Evolutionary conservation across 2,888 invertebrate genomes (phyloP), one percentile per base, ranked within the genome.

Genomic region (Rotaria socialis): DNA sequence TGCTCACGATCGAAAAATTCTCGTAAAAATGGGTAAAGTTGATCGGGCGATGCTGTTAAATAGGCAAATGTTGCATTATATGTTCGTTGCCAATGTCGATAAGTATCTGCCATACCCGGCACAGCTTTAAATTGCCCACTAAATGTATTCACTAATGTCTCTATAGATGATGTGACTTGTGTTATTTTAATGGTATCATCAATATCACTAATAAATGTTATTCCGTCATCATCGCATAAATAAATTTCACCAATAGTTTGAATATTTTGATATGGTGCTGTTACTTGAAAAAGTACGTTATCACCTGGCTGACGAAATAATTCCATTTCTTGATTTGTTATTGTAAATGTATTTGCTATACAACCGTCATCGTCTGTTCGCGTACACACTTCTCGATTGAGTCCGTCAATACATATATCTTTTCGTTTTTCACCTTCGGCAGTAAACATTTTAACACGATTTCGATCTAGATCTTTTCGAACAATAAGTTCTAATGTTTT

Each of bases 181-280:
- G 47, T 75, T 47, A 75, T 47, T 75, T 75, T 43, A 43, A 75
- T 43, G 24, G 43, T 43, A 22, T 75, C 43, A 75, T 75, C 75
- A 43, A 47, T 75, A 75, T 43, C 47, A 75, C 75, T 75, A 24
- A 75, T 75, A 47, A 75, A 75, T n/a, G 75, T 43, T 24, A 75
- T 22, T 35, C 75, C 75, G 22, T 75, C 6, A 75, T 75, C 75
- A 75, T 75, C 75, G 11, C 47, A 43, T 19, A 75, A 43, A 43
- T 75, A 47, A 43, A 75, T 75, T 43, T 75, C 47, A 75, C 47
- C 11, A 10, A 43, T 75, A 10, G 41, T 22, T 43, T 10, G 75
- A 75, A 75, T 43, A 24, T 43, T 75, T 75, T 47, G 43, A 47
- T 75, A 43, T 24, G 75, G 47, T 43, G 24, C 47, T 41, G 47